Conservation (phyloP, 1,140 invertebrate genomes). For the Pissodes strobi region DNA sequence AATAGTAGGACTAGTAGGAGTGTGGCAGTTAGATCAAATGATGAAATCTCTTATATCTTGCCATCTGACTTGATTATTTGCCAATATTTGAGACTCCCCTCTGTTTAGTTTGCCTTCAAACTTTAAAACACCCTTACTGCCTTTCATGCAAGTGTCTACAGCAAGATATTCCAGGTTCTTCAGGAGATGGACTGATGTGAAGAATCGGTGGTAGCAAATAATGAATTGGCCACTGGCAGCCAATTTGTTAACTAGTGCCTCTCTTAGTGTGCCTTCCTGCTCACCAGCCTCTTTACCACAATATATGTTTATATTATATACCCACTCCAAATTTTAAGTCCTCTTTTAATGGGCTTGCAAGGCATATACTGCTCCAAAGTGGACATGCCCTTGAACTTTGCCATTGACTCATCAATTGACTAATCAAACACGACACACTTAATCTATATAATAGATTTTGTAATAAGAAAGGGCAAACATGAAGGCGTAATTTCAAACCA, state of each 20-base stretch:
- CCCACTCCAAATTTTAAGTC: no score
- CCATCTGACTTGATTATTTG: neutral
- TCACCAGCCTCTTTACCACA: neutral
- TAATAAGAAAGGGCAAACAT: no score
- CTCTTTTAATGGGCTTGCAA: no score
- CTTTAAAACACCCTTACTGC: slow-evolving; percentile 15
- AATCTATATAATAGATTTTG: no score
- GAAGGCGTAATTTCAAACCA: no score
- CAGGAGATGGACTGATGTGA: slow-evolving; percentile 7
- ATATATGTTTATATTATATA: no score
- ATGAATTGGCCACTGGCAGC: neutral
- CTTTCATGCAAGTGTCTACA: slow-evolving; percentile 14
- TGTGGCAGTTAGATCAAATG: neutral
- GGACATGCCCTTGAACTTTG: no score
- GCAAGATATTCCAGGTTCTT: neutral
- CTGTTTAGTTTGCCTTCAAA: slow-evolving; percentile 17
- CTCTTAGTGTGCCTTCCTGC: no score
- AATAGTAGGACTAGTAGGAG: neutral
- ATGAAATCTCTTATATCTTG: neutral
- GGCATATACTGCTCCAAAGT: no score
- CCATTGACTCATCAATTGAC: no score
- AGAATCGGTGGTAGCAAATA: slow-evolving; percentile 17
- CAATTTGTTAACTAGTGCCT: no score
- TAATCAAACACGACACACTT: no score
- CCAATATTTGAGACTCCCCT: slow-evolving; percentile 6